Evolutionary conservation across 2,113 vertebrate genomes (phyloP), one percentile per base, ranked within the genome.

Genomic region (Corapipo altera): DNA sequence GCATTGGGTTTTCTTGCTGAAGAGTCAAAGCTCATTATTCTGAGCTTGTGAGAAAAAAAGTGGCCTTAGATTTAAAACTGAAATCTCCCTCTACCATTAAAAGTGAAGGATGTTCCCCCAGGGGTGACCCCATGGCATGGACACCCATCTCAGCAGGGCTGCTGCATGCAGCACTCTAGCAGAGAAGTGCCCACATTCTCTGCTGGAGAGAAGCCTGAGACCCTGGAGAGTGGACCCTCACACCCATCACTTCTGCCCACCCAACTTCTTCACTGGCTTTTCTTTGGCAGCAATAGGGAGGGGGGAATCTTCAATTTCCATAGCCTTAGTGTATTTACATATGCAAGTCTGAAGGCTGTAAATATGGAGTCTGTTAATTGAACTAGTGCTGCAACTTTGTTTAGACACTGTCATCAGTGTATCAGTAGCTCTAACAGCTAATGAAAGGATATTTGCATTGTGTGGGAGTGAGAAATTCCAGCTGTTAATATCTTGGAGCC

Each of bases 161-260:
- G 71, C 74, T 46, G 21, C 2, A 2, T 9, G 72, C n/a, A 46
- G 24, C 4, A 41, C 43, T 71, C 2, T 3, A 51, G 43, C 48
- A 69, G 35, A 62, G 67, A 59, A 8, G 1, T 61, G 46, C 41
- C 35, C 6, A 3, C 1, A 3, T 10, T 64, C 32, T n/a, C n/a
- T 3, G 2, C 11, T 8, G 2, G 54, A 59, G 19, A 15, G 0
- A 73, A 70, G 30, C 35, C 30, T 6, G 2, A 23, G 11, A 14
- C 18, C 22, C 14, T 0, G 0, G 14, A 39, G 22, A 21, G 20
- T 15, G 8, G 15, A 76, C n/a, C 1, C 0, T 28, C 69, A n/a
- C 33, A 76, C 23, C 8, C 44, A 46, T 28, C 27, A 16, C 15
- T 83, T 79, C 49, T 76, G 14, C 43, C 35, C 27, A 23, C 32